A percentile compares a stretch with the other conserved stretches of the same genome.
phyloP scores from a whole-genome alignment of 2,888 invertebrate genomes.

The Dicycla oo region DNA sequence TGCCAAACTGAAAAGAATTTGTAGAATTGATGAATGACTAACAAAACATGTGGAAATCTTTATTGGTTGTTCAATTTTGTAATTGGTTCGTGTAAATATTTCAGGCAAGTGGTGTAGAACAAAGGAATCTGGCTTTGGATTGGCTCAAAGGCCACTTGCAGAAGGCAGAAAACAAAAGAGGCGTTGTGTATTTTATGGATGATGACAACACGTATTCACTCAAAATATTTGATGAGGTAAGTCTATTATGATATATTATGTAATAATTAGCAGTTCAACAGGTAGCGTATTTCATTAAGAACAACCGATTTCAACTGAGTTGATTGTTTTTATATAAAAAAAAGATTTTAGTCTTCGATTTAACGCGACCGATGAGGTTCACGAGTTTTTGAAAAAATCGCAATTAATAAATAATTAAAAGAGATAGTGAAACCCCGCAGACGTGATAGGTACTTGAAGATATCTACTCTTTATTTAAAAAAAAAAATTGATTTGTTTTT shows the following conservation, averaged over 20 bases:
- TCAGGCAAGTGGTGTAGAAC: conserved; percentile 96
- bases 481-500: too few species aligned
- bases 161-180: conserved; percentile 89
- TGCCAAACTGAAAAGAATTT: neutral
- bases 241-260: conserved; percentile 19
- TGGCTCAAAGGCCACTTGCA: conserved; percentile 93
- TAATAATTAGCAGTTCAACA: neutral
- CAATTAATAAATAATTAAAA: too few species aligned
- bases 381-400: neutral
- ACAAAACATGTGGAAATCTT: conserved; percentile 35
- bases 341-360: neutral
- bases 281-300: neutral
- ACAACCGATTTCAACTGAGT: neutral
- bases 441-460: too few species aligned
- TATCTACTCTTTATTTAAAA: too few species aligned
- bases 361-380: neutral
- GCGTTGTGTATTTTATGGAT: conserved; percentile 98
- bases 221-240: conserved; percentile 96
- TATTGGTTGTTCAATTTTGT: conserved; percentile 15
- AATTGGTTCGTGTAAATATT: conserved; percentile 57
- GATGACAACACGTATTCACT: conserved; percentile 98
- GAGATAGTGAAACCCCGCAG: too few species aligned
- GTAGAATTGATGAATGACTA: conserved; percentile 34
- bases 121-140: conserved; percentile 95
- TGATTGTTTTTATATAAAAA: neutral